These are phyloP conservation scores for Aphelinus certus DNA, from an alignment of 1,140 invertebrate species.

Conservation along the genomic window DNA sequence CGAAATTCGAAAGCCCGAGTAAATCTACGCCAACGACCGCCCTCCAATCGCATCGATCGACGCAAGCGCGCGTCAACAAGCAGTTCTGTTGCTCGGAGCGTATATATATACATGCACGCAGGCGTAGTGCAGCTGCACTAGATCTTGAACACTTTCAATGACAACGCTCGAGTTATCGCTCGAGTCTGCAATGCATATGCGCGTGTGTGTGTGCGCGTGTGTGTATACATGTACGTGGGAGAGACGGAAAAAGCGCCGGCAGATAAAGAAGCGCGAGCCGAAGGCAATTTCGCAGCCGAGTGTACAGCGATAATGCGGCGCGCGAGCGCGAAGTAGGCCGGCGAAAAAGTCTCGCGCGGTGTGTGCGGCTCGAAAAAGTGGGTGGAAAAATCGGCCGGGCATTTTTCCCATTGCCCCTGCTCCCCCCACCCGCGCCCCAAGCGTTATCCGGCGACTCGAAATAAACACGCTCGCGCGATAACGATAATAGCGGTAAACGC, in stretches of 20 bases:
- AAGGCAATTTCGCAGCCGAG: conserved; percentile 23
- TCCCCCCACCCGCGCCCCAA: too few species aligned
- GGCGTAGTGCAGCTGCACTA: conserved; percentile 53
- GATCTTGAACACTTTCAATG: conserved; percentile 64
- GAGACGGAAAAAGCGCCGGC: conserved; percentile 18
- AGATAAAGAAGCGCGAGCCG: conserved; percentile 39
- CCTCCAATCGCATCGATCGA: background rate
- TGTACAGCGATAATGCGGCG: too few species aligned
- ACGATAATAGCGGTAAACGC: conserved; percentile 43
- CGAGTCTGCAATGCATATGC: conserved; percentile 36
- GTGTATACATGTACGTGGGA: background rate
- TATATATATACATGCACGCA: too few species aligned
- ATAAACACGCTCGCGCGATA: conserved; percentile 44
- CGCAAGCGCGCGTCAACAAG: background rate
- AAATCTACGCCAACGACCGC: too few species aligned
- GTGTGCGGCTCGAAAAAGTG: conserved; percentile 58
- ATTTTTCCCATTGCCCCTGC: background rate
- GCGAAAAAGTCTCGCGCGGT: conserved; percentile 55
- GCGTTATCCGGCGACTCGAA: too few species aligned
- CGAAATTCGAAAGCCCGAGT: too few species aligned
- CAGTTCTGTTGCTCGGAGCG: too few species aligned
- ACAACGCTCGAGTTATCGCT: conserved; percentile 45
- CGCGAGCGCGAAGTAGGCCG: conserved; percentile 54
- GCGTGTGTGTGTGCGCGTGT: background rate
- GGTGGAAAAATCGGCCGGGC: conserved; percentile 59